Conservation (phyloP, 2,888 invertebrate species). For the Marronus borbonicus region DNA sequence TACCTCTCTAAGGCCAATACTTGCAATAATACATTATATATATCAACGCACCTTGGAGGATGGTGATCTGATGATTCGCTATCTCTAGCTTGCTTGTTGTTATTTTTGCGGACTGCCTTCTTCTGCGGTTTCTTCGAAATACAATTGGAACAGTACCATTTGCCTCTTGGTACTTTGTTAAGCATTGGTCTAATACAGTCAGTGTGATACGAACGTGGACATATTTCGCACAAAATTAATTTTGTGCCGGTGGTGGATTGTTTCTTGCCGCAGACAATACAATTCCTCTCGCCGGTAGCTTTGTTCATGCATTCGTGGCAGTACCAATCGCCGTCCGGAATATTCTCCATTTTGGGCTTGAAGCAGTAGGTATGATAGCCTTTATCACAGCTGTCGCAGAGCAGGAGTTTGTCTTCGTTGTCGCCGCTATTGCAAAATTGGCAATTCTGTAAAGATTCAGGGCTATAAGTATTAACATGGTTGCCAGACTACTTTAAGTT, state of each 20-base stretch:
- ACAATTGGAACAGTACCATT: constrained; percentile 87
- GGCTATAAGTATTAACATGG: background rate
- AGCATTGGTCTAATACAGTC: constrained; percentile 94
- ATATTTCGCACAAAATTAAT: constrained; percentile 90
- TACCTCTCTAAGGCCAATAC: too few species aligned
- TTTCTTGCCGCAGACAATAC: constrained; percentile 92
- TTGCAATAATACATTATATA: too few species aligned
- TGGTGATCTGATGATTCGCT: constrained; percentile 75
- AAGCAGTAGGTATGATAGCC: constrained; percentile 99
- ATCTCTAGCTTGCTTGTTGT: constrained; percentile 74
- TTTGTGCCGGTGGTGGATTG: constrained; percentile 71
- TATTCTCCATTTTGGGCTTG: constrained; percentile 95
- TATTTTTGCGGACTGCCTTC: constrained; percentile 74
- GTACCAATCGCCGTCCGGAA: constrained; percentile 99
- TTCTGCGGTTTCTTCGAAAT: constrained; percentile 85
- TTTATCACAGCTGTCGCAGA: constrained; percentile 98
- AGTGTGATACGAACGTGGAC: constrained; percentile 92
- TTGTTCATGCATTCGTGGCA: constrained; percentile 97
- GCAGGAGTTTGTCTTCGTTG: constrained; percentile 93
- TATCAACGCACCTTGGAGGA: constrained; percentile 57
- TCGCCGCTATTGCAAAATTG: constrained; percentile 98
- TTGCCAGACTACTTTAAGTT: constrained; percentile 8
- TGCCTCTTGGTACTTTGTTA: constrained; percentile 76
- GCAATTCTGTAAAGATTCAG: constrained; percentile 83
- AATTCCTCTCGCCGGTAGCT: constrained; percentile 92